A percentile compares a stretch with the other conserved stretches of the same genome.
Evolutionary conservation across 2,888 invertebrate species (phyloP).

Genomic region (Macrosoma leucophasiata): DNA sequence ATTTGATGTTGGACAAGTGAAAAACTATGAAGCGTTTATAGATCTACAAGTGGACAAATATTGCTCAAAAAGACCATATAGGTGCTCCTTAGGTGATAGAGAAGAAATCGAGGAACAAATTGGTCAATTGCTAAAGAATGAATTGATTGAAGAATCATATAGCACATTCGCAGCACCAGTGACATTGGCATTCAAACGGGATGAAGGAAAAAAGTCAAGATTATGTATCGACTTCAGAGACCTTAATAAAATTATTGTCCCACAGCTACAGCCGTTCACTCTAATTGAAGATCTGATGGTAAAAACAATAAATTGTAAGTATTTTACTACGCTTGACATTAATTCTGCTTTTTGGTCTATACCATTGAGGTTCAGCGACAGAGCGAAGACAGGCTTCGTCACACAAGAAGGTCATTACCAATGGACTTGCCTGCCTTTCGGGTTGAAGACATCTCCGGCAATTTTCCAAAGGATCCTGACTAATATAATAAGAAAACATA

Average conservation of each 20-base stretch:
- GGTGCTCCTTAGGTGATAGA: constrained; percentile 16
- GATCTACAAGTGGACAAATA: no score
- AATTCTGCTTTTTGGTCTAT: constrained; percentile 39
- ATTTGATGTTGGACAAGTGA: constrained; percentile 7
- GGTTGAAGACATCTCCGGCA: constrained; percentile 29
- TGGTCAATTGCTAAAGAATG: constrained; percentile 14
- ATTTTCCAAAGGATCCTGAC: constrained; percentile 29
- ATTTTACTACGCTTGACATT: constrained; percentile 9
- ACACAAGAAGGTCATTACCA: no score
- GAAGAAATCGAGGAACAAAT: constrained; percentile 16
- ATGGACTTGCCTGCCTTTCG: constrained; percentile 30
- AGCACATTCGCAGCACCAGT: constrained; percentile 21
- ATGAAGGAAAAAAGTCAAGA: constrained; percentile 28
- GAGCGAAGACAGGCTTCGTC: constrained; percentile 29
- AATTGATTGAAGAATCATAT: constrained; percentile 21
- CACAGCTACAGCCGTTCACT: constrained; percentile 11
- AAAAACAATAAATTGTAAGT: no score
- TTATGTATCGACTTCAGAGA: no score
- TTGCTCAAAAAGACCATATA: constrained; percentile 20
- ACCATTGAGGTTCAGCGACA: constrained; percentile 30
- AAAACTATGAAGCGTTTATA: constrained; percentile 16
- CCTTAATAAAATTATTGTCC: constrained; percentile 13
- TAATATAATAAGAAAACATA: constrained; percentile 18
- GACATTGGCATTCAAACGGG: no score
- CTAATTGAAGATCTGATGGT: constrained; percentile 11